Percentiles rank a stretch among this genome's conserved stretches.
Conservation (phyloP, 2,113 vertebrate species). For the Pavo muticus region DNA sequence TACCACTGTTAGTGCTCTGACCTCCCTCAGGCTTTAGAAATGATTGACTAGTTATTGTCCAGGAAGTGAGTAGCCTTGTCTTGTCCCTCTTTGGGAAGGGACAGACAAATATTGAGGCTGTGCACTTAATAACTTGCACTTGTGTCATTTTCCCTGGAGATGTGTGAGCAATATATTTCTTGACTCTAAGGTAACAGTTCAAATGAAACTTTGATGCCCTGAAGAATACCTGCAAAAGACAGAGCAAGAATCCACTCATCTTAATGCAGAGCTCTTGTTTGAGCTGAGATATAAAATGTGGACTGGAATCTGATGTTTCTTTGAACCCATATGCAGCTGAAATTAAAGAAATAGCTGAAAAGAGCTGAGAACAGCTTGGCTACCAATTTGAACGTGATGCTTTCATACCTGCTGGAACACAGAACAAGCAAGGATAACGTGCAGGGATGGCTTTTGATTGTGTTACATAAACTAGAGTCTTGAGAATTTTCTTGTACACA, state of each 20-base stretch:
- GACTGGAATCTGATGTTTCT: not conserved
- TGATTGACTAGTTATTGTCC: conserved; percentile 51
- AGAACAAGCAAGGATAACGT: not conserved
- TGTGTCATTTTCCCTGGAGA: conserved; percentile 26
- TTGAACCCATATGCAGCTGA: conserved; percentile 3
- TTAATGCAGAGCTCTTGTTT: conserved; percentile 20
- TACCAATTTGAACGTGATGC: not conserved
- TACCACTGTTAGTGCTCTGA: not conserved
- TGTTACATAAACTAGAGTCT: not conserved
- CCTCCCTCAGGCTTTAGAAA: conserved; percentile 17
- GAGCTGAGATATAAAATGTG: not conserved
- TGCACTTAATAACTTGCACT: conserved; percentile 63
- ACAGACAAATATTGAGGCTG: conserved; percentile 46
- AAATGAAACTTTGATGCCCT: conserved; percentile 57
- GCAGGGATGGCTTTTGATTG: not conserved
- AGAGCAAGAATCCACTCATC: not conserved
- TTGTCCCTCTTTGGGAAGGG: not conserved
- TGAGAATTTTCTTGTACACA: not conserved
- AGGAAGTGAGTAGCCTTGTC: not conserved
- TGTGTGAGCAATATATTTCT: conserved; percentile 51
- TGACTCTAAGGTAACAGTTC: conserved; percentile 26
- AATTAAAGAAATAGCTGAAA: conserved; percentile 11
- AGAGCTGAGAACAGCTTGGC: not conserved
- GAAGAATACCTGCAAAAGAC: conserved; percentile 13
- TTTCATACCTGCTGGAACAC: not conserved